These are phyloP conservation scores for Eledone cirrhosa DNA, from an alignment of 2,888 invertebrate species.

Conservation along the genomic window DNA sequence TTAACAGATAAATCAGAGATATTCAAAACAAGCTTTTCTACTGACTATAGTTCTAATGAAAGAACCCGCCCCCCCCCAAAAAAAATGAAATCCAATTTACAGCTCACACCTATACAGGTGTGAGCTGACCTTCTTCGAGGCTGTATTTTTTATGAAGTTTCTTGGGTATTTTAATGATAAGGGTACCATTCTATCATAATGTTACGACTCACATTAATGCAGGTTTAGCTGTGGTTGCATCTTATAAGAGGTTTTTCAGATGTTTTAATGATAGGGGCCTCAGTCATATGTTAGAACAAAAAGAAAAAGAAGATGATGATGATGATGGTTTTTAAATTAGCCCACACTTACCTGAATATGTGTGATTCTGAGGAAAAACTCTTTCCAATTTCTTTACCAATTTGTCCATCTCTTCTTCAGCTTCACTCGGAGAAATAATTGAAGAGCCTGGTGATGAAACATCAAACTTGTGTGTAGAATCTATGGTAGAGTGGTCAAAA, in stretches of 20 bases:
- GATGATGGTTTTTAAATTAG: too few relatives aligned
- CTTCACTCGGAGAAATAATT: slow-evolving; percentile 7
- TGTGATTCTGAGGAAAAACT: slow-evolving; percentile 45
- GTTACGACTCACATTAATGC: too few relatives aligned
- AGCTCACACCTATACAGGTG: too few relatives aligned
- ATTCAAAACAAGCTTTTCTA: too few relatives aligned
- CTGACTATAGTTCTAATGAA: too few relatives aligned
- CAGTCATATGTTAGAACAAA: not conserved
- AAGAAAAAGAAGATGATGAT: not conserved
- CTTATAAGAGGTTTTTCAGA: too few relatives aligned
- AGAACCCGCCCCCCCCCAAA: too few relatives aligned
- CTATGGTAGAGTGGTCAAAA: slow-evolving; percentile 10
- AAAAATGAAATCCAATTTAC: not conserved
- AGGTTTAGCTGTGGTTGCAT: too few relatives aligned
- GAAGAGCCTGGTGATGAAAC: not conserved
- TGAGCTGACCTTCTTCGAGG: too few relatives aligned
- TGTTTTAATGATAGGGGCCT: not conserved
- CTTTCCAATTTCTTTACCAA: slow-evolving; percentile 46
- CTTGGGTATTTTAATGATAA: not conserved
- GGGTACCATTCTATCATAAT: too few relatives aligned
- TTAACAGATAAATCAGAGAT: too few relatives aligned
- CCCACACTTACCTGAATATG: slow-evolving; percentile 41
- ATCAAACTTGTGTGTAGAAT: slow-evolving; percentile 6
- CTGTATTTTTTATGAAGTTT: too few relatives aligned
- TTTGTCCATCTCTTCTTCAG: slow-evolving; percentile 35